These are phyloP conservation scores for Hedychridium roseum DNA, from an alignment of 2,888 invertebrate genomes.

Conservation along the genomic window DNA sequence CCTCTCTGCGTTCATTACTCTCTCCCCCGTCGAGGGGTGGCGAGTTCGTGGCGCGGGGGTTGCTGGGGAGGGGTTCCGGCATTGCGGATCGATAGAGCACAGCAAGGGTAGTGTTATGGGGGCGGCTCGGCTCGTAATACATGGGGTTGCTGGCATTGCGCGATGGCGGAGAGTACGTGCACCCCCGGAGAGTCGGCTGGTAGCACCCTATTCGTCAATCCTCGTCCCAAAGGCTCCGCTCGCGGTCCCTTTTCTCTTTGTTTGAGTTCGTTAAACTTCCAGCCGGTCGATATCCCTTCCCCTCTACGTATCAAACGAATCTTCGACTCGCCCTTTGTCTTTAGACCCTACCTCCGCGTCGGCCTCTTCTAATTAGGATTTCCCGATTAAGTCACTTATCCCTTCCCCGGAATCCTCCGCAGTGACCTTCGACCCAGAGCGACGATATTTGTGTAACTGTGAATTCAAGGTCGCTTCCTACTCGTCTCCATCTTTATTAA, in stretches of 20 bases:
- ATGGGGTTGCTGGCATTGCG: constrained; percentile 43
- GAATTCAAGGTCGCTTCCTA: no score
- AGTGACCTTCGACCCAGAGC: no score
- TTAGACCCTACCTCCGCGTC: constrained; percentile 9
- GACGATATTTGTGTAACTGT: no score
- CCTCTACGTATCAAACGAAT: no score
- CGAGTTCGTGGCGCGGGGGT: no score
- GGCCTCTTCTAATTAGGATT: constrained; percentile 8
- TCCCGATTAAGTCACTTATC: no score
- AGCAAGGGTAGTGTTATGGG: constrained; percentile 58
- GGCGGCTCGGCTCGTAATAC: constrained; percentile 52
- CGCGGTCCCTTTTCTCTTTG: constrained; percentile 34
- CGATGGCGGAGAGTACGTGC: constrained; percentile 28
- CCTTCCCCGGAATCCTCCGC: no score
- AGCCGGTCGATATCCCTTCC: constrained; percentile 29
- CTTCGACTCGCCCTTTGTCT: constrained; percentile 15
- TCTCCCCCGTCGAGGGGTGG: no score
- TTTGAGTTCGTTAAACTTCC: constrained; percentile 50
- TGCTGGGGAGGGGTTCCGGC: constrained; percentile 43
- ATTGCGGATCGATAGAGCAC: constrained; percentile 56
- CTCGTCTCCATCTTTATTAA: no score
- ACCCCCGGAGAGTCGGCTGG: constrained; percentile 24
- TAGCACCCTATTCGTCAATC: constrained; percentile 46
- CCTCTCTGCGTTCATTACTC: no score
- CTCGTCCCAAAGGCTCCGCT: constrained; percentile 30